phyloP scores from a whole-genome alignment of 2,888 invertebrate genomes.

The Platypus cylindrus region DNA sequence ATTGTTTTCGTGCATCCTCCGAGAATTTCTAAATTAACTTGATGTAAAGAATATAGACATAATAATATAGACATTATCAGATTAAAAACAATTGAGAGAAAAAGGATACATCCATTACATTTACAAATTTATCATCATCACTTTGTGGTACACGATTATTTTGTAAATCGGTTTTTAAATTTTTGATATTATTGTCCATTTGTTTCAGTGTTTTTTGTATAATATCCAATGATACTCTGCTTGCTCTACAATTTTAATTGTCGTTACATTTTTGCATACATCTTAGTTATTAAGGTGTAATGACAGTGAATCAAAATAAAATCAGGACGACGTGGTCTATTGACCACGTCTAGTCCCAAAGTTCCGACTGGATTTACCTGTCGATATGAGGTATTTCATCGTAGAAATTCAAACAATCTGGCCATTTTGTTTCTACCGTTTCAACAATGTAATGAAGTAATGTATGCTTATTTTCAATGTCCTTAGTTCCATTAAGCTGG shows the following conservation, averaged over 20 bases:
- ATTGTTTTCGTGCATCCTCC: constrained; percentile 70
- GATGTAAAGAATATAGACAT: constrained; percentile 2
- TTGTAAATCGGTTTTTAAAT: constrained; percentile 81
- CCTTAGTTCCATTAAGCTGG: constrained; percentile 79
- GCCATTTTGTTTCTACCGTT: constrained; percentile 76
- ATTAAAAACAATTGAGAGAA: not conserved
- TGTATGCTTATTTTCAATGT: constrained; percentile 83
- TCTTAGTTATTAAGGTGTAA: too few relatives aligned
- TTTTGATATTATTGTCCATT: constrained; percentile 78
- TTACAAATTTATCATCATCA: constrained; percentile 72
- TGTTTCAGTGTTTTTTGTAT: constrained; percentile 68
- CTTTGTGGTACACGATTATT: constrained; percentile 69
- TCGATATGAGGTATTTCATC: constrained; percentile 85
- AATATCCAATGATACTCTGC: constrained; percentile 70
- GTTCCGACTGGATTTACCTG: constrained; percentile 38
- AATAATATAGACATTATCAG: too few relatives aligned
- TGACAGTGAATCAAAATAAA: not conserved
- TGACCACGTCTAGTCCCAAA: not conserved
- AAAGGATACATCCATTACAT: constrained; percentile 67
- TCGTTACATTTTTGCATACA: too few relatives aligned
- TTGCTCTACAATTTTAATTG: constrained; percentile 50
- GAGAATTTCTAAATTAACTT: constrained; percentile 35
- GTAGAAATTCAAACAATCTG: constrained; percentile 67
- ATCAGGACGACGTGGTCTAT: too few relatives aligned
- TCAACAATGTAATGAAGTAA: constrained; percentile 85